These are phyloP conservation scores for Elysia chlorotica DNA, from an alignment of 1,140 invertebrate genomes.

Conservation along the genomic window DNA sequence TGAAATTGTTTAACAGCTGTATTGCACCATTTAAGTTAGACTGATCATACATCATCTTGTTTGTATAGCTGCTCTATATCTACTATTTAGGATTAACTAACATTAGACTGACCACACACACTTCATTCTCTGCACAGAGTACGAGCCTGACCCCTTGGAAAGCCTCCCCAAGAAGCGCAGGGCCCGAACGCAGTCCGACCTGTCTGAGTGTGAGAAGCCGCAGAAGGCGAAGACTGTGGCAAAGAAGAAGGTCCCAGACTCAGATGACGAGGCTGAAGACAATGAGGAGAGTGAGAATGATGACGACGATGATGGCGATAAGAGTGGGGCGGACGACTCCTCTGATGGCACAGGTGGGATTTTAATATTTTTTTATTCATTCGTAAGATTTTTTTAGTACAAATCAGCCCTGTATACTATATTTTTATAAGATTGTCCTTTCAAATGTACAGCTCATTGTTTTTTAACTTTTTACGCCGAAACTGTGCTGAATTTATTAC, in stretches of 20 bases:
- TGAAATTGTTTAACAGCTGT: too few species aligned
- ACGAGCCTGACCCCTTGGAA: slow-evolving; percentile 75
- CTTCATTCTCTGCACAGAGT: too few species aligned
- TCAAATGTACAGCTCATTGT: too few species aligned
- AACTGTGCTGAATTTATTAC: too few species aligned
- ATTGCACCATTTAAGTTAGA: not conserved
- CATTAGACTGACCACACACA: too few species aligned
- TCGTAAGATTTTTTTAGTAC: not conserved
- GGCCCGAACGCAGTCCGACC: slow-evolving; percentile 67
- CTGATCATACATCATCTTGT: too few species aligned
- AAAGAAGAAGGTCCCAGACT: not conserved
- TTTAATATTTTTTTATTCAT: not conserved
- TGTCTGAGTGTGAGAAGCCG: slow-evolving; percentile 62
- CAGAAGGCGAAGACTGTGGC: slow-evolving; percentile 12
- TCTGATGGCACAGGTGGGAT: not conserved
- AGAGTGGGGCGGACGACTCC: slow-evolving; percentile 85
- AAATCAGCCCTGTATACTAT: not conserved
- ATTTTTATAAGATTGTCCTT: too few species aligned
- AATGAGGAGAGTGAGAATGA: slow-evolving; percentile 22
- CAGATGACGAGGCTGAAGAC: slow-evolving; percentile 8
- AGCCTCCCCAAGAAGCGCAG: slow-evolving; percentile 75
- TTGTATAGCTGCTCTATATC: too few species aligned
- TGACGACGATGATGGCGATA: slow-evolving; percentile 64
- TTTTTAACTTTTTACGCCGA: too few species aligned
- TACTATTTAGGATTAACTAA: too few species aligned